Percentiles rank a stretch among this genome's conserved stretches.
phyloP scores from a whole-genome alignment of 64 coral and sea anemone genomes.

The Stylophora pistillata region DNA sequence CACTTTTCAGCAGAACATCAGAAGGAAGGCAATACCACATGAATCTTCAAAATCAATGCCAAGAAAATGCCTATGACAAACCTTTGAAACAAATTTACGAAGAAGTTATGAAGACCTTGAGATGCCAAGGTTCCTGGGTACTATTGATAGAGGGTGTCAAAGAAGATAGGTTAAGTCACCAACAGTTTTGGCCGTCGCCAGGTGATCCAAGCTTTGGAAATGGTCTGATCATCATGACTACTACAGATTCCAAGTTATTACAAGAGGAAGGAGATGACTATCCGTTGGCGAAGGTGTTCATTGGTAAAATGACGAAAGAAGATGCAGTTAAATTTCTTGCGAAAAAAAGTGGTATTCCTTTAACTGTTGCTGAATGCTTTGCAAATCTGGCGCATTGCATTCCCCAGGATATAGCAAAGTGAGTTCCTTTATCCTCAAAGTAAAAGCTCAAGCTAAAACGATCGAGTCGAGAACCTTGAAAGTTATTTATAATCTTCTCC shows the following conservation, averaged over 20 bases:
- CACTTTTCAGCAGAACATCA: constrained; percentile 2
- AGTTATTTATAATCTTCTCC: too few relatives aligned
- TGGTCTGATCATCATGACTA: constrained; percentile 15
- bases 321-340: constrained; percentile 18
- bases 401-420: constrained; percentile 2
- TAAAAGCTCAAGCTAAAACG: too few relatives aligned
- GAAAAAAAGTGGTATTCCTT: neutral
- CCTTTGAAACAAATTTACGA: constrained; percentile 5
- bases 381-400: too few relatives aligned
- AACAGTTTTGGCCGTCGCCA: neutral
- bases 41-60: neutral
- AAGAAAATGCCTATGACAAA: constrained; percentile 10
- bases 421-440: neutral
- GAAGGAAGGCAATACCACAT: constrained; percentile 13
- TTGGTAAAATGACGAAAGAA: neutral
- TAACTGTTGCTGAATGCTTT: neutral
- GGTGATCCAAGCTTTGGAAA: neutral
- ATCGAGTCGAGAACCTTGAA: too few relatives aligned
- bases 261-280: neutral
- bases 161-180: neutral
- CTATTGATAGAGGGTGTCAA: neutral
- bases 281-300: neutral
- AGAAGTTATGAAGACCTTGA: neutral
- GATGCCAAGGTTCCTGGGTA: neutral
- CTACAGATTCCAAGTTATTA: neutral